Percentiles rank a stretch among this genome's conserved stretches.
These are phyloP conservation scores for Amblyornis subalaris DNA, from an alignment of 2,113 vertebrate genomes.

Conservation along the genomic window DNA sequence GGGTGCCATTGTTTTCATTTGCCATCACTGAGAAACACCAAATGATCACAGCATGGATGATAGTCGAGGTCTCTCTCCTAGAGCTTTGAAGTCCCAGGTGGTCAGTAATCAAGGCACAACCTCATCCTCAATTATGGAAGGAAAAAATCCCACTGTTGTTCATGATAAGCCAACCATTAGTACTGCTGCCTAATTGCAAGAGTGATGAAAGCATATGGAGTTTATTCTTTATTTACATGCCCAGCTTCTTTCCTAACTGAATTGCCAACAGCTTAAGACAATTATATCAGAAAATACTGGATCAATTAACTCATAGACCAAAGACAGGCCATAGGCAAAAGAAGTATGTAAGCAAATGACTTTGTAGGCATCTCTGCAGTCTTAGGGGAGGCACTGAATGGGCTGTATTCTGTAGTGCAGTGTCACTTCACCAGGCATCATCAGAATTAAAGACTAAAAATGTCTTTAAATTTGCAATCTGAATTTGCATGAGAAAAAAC, in stretches of 20 bases:
- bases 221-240: slow-evolving; percentile 3
- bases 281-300: not conserved
- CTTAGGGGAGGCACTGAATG: not conserved
- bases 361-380: not conserved
- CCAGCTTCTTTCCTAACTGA: not conserved
- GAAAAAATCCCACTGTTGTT: not conserved
- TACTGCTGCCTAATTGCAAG: not conserved
- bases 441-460: not conserved
- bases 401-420: not conserved
- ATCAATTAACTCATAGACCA: not conserved
- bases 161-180: slow-evolving; percentile 12
- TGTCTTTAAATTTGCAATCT: not conserved
- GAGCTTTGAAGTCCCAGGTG: slow-evolving; percentile 1
- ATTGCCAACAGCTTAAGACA: not conserved
- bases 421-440: not conserved
- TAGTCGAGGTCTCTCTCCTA: not conserved
- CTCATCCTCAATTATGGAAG: not conserved
- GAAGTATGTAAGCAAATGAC: not conserved
- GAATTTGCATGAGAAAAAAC: not conserved
- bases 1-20: not conserved
- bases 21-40: not conserved
- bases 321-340: not conserved
- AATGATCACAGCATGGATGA: not conserved
- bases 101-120: not conserved
- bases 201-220: not conserved